Evolutionary conservation across 2,888 invertebrate genomes (phyloP), one percentile per base, ranked within the genome.

Genomic region (Cremastobaeus sp.): DNA sequence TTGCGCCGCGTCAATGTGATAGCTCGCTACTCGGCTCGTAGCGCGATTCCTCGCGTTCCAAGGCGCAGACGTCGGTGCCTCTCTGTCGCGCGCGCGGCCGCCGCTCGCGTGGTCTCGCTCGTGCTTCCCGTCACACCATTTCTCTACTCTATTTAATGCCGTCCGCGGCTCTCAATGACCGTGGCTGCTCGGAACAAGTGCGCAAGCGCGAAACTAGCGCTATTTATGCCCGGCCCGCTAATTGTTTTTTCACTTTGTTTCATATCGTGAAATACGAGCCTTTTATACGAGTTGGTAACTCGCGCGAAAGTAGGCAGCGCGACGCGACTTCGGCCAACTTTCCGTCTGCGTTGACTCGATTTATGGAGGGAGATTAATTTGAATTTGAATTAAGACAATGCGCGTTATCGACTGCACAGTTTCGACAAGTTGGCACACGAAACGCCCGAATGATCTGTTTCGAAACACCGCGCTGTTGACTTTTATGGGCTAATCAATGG

Each of bases 101-200:
- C n/a, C n/a, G n/a, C n/a, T n/a, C n/a, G n/a, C n/a, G n/a, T n/a
- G n/a, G n/a, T n/a, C n/a, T n/a, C n/a, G n/a, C n/a, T n/a, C n/a
- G n/a, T n/a, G n/a, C n/a, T 21, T 50, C 15, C 52, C 4, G 20
- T 20, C 21, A 12, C 43, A 20, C 47, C 39, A 21, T 57, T 37
- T 35, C 47, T 21, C 50, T 18, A 12, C 60, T 45, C 62, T 54
- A 76, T 83, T 84, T 82, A 77, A 78, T 78, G 77, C 79, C 76
- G 72, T 66, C 74, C 65, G 52, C 65, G 78, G 77, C 79, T 78
- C 81, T 83, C 81, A 84, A 84, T 85, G 83, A 78, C 81, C 78
- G 78, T 76, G 77, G 73, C 74, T 55, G 41, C 41, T 15, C 17
- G 37, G 8, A 9, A 3, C 17, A 14, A 45, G 14, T 54, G 32